A percentile compares a stretch with the other conserved stretches of the same genome.
These are phyloP conservation scores for Periphyllus acericola DNA, from an alignment of 2,888 invertebrate species.

Conservation along the genomic window DNA sequence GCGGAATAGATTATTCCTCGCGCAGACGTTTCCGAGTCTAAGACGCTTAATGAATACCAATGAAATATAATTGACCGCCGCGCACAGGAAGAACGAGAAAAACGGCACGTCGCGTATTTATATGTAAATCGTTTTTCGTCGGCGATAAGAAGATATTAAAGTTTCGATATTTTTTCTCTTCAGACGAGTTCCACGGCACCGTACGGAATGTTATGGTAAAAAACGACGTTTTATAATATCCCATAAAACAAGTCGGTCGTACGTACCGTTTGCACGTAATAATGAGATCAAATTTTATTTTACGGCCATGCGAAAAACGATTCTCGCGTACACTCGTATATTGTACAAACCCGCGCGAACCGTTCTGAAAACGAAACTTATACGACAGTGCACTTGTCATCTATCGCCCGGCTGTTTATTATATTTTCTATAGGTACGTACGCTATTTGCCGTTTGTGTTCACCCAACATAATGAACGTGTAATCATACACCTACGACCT, in stretches of 20 bases:
- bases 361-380: background rate
- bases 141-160: constrained; percentile 5
- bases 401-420: background rate
- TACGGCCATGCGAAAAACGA: background rate
- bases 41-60: constrained; percentile 45
- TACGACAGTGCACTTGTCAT: background rate
- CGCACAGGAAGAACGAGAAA: background rate
- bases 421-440: no score
- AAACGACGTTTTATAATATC: no score
- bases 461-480: no score
- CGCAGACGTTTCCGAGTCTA: constrained; percentile 24
- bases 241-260: no score
- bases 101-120: constrained; percentile 2
- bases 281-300: no score
- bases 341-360: background rate
- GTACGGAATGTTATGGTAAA: background rate
- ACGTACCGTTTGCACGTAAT: background rate
- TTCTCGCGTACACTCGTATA: background rate
- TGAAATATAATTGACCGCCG: constrained; percentile 25
- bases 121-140: constrained; percentile 38
- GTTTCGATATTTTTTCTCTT: background rate
- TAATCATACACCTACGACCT: no score
- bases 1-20: constrained; percentile 7
- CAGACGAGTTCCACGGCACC: background rate
- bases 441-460: no score